Percentiles rank a stretch among this genome's conserved stretches.
phyloP scores from a whole-genome alignment of 2,113 vertebrate species.

The Dipodomys spectabilis region DNA sequence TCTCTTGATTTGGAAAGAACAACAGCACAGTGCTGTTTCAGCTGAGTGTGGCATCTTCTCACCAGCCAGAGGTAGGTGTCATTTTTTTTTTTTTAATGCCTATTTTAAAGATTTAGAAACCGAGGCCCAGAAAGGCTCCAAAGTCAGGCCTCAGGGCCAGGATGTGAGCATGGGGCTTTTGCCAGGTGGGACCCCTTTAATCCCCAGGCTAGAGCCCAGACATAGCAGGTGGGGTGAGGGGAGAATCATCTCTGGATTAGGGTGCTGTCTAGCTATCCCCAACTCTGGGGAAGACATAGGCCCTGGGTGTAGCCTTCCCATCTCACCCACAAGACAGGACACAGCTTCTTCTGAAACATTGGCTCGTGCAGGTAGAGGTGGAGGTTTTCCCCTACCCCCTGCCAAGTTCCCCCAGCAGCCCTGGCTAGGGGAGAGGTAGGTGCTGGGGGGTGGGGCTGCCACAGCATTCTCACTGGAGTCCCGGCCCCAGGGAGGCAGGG shows the following conservation, averaged over 20 bases:
- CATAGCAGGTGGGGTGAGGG: too few relatives aligned
- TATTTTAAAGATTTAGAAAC: slow-evolving; percentile 10
- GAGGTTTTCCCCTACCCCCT: neutral
- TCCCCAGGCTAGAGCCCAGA: neutral
- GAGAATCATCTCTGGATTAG: neutral
- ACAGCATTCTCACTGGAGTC: neutral
- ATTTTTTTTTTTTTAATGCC: neutral
- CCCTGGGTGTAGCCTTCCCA: neutral
- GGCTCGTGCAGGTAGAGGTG: neutral
- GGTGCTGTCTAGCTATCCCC: too few relatives aligned
- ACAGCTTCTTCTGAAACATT: neutral
- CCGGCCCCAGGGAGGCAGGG: neutral
- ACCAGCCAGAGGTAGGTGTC: neutral
- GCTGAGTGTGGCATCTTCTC: neutral
- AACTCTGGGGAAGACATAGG: neutral
- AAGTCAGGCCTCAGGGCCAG: neutral
- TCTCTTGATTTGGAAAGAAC: neutral
- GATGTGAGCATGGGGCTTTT: neutral
- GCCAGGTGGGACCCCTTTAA: neutral
- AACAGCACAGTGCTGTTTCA: neutral
- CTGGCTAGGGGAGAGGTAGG: neutral
- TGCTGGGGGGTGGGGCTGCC: neutral
- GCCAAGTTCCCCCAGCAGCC: neutral
- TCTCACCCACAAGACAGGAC: neutral
- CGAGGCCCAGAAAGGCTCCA: neutral